These are phyloP conservation scores for Lithophane leautieri DNA, from an alignment of 2,888 invertebrate species.

Conservation along the genomic window DNA sequence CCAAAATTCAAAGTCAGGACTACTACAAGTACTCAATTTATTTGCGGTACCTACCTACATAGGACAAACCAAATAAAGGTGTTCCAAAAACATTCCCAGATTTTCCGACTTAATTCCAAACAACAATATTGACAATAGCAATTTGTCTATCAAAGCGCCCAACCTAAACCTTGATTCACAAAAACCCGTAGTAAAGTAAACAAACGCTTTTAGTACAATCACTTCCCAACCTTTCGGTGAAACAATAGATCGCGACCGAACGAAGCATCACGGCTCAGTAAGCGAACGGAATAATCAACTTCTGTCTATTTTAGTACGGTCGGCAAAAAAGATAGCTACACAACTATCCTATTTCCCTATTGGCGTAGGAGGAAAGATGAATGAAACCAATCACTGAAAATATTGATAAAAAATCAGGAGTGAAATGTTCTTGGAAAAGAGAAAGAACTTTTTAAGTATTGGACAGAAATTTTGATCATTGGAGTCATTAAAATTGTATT, in stretches of 20 bases:
- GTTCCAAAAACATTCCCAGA: conserved; percentile 23
- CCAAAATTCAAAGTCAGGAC: too few relatives aligned
- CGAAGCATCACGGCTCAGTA: conserved; percentile 53
- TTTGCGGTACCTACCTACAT: too few relatives aligned
- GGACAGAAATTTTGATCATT: not conserved
- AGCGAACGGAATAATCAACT: conserved; percentile 60
- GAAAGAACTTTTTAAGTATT: conserved; percentile 4
- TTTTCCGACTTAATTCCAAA: conserved; percentile 27
- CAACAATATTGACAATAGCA: conserved; percentile 58
- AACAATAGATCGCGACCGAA: conserved; percentile 57
- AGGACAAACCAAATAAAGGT: not conserved
- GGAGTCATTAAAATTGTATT: not conserved
- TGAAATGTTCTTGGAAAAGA: conserved; percentile 7
- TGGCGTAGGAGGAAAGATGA: conserved; percentile 19
- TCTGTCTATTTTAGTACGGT: conserved; percentile 54
- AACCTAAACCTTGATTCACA: conserved; percentile 57
- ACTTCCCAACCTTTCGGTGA: conserved; percentile 57
- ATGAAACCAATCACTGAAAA: conserved; percentile 33
- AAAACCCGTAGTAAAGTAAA: conserved; percentile 55
- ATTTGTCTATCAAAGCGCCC: conserved; percentile 55
- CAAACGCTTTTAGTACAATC: conserved; percentile 62
- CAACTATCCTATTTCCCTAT: conserved; percentile 38
- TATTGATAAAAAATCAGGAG: conserved; percentile 25
- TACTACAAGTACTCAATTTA: too few relatives aligned
- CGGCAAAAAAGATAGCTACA: conserved; percentile 38